Conservation (phyloP, 2,888 invertebrate genomes). For the Ctena decussata region DNA sequence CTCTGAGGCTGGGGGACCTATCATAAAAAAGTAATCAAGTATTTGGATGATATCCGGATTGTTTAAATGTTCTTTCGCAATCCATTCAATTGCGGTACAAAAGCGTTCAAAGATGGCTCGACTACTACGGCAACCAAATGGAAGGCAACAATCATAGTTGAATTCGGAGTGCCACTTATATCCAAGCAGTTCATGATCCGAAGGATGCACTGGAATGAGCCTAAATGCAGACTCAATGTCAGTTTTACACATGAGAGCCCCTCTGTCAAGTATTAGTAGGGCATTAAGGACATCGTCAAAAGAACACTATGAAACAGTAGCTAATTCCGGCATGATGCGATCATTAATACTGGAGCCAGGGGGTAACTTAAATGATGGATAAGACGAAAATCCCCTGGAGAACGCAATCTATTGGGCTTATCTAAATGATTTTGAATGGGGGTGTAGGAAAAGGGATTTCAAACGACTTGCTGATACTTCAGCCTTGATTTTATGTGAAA, state of each 20-base stretch:
- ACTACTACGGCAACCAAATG: constrained; percentile 37
- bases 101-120: background rate
- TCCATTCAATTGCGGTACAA: background rate
- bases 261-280: background rate
- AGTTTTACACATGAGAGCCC: constrained; percentile 31
- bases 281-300: constrained; percentile 2
- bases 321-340: background rate
- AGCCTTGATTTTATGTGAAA: background rate
- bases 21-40: background rate
- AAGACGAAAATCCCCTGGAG: constrained; percentile 20
- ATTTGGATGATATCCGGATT: background rate
- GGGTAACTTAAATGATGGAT: constrained; percentile 33
- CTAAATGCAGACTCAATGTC: constrained; percentile 47
- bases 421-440: constrained; percentile 7
- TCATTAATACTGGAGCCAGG: background rate
- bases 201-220: constrained; percentile 33
- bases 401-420: background rate
- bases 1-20: background rate
- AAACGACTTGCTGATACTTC: constrained; percentile 14
- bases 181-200: constrained; percentile 35
- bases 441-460: constrained; percentile 10
- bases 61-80: background rate
- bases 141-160: constrained; percentile 43
- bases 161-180: constrained; percentile 32
- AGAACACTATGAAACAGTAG: background rate